Conservation (phyloP, 2,888 invertebrate genomes). For the Mythimna lalbum region DNA sequence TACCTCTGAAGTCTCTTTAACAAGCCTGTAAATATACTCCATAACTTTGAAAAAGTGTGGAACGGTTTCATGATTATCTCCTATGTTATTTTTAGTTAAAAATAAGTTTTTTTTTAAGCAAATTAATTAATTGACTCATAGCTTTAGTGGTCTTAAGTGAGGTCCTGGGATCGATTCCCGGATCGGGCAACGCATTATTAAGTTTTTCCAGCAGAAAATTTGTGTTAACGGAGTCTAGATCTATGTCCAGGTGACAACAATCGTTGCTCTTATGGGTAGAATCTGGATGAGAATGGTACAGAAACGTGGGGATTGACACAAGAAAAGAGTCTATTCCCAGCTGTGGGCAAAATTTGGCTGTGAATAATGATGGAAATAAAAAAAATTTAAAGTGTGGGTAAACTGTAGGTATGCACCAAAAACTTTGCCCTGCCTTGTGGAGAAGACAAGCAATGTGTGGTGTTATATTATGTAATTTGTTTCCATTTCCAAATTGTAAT, state of each 20-base stretch:
- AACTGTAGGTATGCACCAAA: not conserved
- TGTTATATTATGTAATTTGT: not conserved
- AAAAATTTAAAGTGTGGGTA: no score
- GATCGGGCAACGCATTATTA: not conserved
- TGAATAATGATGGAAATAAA: no score
- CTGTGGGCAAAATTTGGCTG: no score
- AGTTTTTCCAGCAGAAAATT: not conserved
- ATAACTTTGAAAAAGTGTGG: constrained; percentile 41
- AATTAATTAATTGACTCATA: not conserved
- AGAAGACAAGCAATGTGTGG: not conserved
- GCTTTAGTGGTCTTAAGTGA: not conserved
- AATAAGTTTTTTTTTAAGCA: constrained; percentile 10
- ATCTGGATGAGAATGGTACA: no score
- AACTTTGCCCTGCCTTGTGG: not conserved
- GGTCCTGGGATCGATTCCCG: not conserved
- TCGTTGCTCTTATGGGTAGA: not conserved
- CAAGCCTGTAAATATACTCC: constrained; percentile 57
- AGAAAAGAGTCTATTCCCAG: no score
- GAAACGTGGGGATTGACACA: no score
- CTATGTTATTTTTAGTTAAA: constrained; percentile 11
- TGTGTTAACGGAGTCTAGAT: not conserved
- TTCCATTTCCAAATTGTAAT: constrained; percentile 53
- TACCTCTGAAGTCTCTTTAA: constrained; percentile 63
- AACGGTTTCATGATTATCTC: constrained; percentile 18
- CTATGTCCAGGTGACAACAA: not conserved